Conservation (phyloP, 2,797 vertebrate genomes). For the Arctocebus calabarensis region DNA sequence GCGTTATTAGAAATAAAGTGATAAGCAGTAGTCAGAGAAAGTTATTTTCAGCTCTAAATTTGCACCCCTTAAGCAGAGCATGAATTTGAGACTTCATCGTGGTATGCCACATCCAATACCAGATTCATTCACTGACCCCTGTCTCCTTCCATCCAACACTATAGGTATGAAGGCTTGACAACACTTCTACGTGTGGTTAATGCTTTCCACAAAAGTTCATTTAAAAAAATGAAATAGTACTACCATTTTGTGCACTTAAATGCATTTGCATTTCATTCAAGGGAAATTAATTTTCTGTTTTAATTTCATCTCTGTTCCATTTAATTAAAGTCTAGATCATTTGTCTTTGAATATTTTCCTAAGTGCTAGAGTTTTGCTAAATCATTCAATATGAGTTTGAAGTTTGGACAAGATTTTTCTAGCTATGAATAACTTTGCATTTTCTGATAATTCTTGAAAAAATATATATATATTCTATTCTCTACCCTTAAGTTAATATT, state of each 20-base stretch:
- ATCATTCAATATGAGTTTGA: conserved; percentile 76
- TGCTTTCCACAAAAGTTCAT: conserved; percentile 62
- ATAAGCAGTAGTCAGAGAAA: background rate
- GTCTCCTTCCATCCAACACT: conserved; percentile 70
- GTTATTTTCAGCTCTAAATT: background rate
- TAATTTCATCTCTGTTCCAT: conserved; percentile 83
- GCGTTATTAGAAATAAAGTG: background rate
- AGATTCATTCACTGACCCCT: conserved; percentile 69
- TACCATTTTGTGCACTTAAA: conserved; percentile 69
- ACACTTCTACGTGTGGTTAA: conserved; percentile 69
- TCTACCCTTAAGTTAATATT: conserved; percentile 28
- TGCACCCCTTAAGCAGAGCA: background rate
- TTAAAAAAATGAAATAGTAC: conserved; percentile 66
- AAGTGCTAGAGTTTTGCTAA: conserved; percentile 79
- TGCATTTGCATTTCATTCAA: conserved; percentile 70
- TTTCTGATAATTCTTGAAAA: conserved; percentile 72
- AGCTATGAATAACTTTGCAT: conserved; percentile 86
- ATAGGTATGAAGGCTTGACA: conserved; percentile 61
- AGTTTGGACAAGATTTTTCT: conserved; percentile 81
- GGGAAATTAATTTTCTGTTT: conserved; percentile 84
- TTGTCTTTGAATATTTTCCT: conserved; percentile 79
- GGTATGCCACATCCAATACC: conserved; percentile 33
- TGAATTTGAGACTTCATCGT: conserved; percentile 19
- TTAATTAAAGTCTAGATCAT: conserved; percentile 87
- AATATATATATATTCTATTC: conserved; percentile 7